Percentiles rank a stretch among this genome's conserved stretches.
Evolutionary conservation across 2,113 vertebrate species (phyloP).

Genomic region (Scartelaos histophorus): DNA sequence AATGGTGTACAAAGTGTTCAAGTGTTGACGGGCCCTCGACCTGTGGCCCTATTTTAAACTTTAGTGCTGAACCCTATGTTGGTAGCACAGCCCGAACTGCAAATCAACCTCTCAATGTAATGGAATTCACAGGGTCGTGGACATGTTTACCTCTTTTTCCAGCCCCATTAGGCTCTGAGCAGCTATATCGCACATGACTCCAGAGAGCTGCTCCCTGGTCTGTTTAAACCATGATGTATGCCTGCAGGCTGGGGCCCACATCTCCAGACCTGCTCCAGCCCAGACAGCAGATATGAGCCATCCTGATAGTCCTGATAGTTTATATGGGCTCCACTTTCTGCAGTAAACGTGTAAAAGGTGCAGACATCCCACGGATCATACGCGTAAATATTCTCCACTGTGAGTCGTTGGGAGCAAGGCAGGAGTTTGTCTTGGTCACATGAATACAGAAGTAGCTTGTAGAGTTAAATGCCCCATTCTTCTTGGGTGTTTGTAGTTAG

Average conservation of each 20-base stretch:
- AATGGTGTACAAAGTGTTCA: background rate
- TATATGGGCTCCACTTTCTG: slow-evolving; percentile 56
- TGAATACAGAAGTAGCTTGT: background rate
- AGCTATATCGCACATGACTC: slow-evolving; percentile 74
- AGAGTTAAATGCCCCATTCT: too few species aligned
- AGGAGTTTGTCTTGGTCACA: slow-evolving; percentile 29
- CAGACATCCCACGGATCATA: slow-evolving; percentile 58
- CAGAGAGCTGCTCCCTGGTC: slow-evolving; percentile 63
- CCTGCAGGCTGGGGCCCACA: slow-evolving; percentile 47
- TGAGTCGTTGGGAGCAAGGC: slow-evolving; percentile 48
- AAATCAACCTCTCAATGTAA: slow-evolving; percentile 72
- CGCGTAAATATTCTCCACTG: slow-evolving; percentile 55
- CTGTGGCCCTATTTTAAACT: slow-evolving; percentile 34
- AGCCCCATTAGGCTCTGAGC: slow-evolving; percentile 71
- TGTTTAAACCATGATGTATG: slow-evolving; percentile 74
- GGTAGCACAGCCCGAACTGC: slow-evolving; percentile 44
- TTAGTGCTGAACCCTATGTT: slow-evolving; percentile 43
- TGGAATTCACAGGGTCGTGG: slow-evolving; percentile 73
- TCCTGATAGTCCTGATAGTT: slow-evolving; percentile 47
- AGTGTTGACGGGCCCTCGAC: slow-evolving; percentile 3
- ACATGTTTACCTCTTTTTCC: slow-evolving; percentile 76
- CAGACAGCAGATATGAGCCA: slow-evolving; percentile 47
- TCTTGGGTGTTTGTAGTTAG: too few species aligned
- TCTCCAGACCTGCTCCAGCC: slow-evolving; percentile 44
- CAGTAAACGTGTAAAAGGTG: slow-evolving; percentile 62